These are phyloP conservation scores for Nephrotoma flavescens DNA, from an alignment of 2,888 invertebrate species.

Conservation along the genomic window DNA sequence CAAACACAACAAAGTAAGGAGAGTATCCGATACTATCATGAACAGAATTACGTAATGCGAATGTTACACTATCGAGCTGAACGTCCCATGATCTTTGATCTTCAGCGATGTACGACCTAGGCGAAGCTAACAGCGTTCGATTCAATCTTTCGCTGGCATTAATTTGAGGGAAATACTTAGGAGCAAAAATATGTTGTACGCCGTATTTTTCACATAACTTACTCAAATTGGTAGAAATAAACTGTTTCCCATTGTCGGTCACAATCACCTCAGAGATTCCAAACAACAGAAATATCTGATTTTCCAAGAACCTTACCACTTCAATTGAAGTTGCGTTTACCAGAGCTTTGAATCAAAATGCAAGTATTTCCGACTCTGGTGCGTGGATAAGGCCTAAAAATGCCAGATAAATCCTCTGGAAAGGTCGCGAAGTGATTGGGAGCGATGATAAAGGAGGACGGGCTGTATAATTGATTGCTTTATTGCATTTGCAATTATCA, in stretches of 20 bases:
- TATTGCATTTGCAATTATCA: background rate
- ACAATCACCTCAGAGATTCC: background rate
- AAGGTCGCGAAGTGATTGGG: no score
- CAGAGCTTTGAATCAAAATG: background rate
- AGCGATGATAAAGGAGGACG: no score
- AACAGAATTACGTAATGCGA: slow-evolving; percentile 4
- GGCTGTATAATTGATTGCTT: background rate
- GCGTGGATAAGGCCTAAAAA: background rate
- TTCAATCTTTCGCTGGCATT: background rate
- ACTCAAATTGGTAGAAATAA: background rate
- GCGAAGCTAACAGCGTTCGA: background rate
- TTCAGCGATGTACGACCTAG: background rate
- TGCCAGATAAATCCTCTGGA: background rate
- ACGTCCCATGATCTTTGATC: background rate
- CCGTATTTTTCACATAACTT: background rate
- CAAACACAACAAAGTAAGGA: slow-evolving; percentile 10
- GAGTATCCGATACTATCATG: slow-evolving; percentile 5
- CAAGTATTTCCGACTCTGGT: background rate
- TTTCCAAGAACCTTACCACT: background rate
- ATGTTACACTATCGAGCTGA: background rate
- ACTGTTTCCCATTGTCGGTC: background rate
- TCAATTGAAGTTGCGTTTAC: background rate
- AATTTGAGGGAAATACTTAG: background rate
- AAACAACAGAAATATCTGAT: background rate
- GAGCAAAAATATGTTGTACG: background rate